Conservation (phyloP, 2,888 invertebrate species). For the Trilocha varians region DNA sequence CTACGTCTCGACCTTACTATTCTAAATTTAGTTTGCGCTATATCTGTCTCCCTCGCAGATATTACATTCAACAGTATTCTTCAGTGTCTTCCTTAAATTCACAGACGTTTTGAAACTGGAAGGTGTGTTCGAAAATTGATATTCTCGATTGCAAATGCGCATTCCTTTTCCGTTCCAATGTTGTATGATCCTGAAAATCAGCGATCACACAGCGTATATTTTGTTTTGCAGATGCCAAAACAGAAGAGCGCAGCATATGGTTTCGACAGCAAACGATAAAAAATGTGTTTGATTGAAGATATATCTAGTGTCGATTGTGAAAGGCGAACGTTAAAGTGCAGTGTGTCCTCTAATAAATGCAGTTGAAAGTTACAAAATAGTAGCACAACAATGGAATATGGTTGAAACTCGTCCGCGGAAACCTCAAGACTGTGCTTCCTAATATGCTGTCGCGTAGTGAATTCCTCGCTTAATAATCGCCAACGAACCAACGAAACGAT, state of each 20-base stretch:
- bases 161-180: slow-evolving; percentile 37
- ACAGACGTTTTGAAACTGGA: neutral
- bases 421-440: slow-evolving; percentile 59
- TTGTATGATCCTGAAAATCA: neutral
- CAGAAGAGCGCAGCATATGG: slow-evolving; percentile 38
- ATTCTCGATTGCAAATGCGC: slow-evolving; percentile 22
- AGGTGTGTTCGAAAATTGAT: neutral
- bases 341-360: slow-evolving; percentile 36
- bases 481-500: slow-evolving; percentile 14
- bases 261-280: slow-evolving; percentile 46
- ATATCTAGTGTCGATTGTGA: slow-evolving; percentile 40
- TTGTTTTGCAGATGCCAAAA: slow-evolving; percentile 45
- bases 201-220: slow-evolving; percentile 20
- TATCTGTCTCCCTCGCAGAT: slow-evolving; percentile 22
- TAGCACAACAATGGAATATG: slow-evolving; percentile 68
- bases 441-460: slow-evolving; percentile 51
- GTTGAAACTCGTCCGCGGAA: slow-evolving; percentile 42
- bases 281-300: slow-evolving; percentile 65
- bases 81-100: neutral
- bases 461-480: slow-evolving; percentile 19
- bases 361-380: slow-evolving; percentile 58
- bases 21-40: slow-evolving; percentile 18
- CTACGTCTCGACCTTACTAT: slow-evolving; percentile 32
- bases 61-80: neutral
- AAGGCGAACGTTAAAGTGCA: slow-evolving; percentile 58